Conservation (phyloP, 2,113 vertebrate genomes). For the Atractosteus spatula region DNA sequence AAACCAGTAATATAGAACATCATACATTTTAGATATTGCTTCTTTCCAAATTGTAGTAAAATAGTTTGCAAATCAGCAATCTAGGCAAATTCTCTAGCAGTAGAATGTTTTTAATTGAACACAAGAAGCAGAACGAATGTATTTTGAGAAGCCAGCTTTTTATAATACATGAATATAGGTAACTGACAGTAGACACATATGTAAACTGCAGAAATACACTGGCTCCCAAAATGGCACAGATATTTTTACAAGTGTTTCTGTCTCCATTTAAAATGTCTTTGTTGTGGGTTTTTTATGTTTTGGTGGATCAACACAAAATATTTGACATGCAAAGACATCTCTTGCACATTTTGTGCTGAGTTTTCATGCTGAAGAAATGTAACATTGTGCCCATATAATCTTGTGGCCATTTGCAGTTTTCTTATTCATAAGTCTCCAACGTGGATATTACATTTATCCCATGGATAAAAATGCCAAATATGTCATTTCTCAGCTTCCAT, state of each 20-base stretch:
- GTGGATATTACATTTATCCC: not conserved
- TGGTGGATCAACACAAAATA: not conserved
- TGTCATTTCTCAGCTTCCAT: not conserved
- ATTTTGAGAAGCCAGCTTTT: conserved; percentile 15
- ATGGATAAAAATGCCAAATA: not conserved
- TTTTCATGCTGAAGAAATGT: not conserved
- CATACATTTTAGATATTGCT: no score
- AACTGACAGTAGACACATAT: not conserved
- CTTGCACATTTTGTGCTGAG: not conserved
- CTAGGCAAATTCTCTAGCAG: not conserved
- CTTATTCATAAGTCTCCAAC: not conserved
- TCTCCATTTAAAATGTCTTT: not conserved
- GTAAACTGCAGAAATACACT: conserved; percentile 5
- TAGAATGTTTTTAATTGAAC: conserved; percentile 7
- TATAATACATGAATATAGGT: not conserved
- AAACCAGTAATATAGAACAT: no score
- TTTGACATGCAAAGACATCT: not conserved
- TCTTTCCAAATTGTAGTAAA: not conserved
- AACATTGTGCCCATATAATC: not conserved
- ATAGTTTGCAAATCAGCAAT: not conserved
- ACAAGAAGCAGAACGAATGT: conserved; percentile 13
- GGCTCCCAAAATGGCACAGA: not conserved
- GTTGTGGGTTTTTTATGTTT: not conserved
- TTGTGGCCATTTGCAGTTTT: not conserved
- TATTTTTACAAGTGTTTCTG: not conserved